Evolutionary conservation across 1,140 invertebrate genomes (phyloP).

Genomic region (Metopolophium dirhodum): DNA sequence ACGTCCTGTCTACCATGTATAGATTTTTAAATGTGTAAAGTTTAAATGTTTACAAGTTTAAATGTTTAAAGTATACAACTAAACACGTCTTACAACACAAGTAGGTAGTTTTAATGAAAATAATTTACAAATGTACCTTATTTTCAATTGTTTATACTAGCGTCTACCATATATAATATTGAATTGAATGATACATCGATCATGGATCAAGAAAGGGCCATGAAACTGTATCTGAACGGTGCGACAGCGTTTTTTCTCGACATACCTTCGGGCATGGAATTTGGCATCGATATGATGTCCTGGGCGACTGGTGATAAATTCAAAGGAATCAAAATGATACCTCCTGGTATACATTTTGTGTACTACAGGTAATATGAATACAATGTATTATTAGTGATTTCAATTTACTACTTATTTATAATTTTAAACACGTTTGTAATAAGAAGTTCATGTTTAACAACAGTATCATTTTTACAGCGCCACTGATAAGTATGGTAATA

Average conservation of each 20-base stretch:
- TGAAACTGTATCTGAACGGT: conserved; percentile 80
- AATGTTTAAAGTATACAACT: not conserved
- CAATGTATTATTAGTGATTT: not conserved
- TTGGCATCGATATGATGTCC: conserved; percentile 95
- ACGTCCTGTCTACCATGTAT: not conserved
- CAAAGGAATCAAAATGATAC: conserved; percentile 97
- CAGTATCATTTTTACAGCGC: conserved; percentile 64
- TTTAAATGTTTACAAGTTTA: no score
- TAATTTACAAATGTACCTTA: no score
- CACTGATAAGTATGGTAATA: conserved; percentile 66
- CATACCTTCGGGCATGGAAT: conserved; percentile 86
- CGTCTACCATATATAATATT: not conserved
- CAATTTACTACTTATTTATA: not conserved
- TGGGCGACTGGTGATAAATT: conserved; percentile 94
- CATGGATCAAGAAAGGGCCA: conserved; percentile 81
- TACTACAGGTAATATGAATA: conserved; percentile 76
- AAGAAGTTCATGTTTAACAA: not conserved
- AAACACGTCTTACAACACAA: no score
- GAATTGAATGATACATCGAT: not conserved
- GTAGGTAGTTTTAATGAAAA: no score
- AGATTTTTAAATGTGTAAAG: not conserved
- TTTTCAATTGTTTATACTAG: not conserved
- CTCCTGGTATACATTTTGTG: conserved; percentile 93
- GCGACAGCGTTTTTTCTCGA: conserved; percentile 82
- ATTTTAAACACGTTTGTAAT: not conserved